Conservation (phyloP, 2,113 vertebrate species). For the Amblyornis subalaris region DNA sequence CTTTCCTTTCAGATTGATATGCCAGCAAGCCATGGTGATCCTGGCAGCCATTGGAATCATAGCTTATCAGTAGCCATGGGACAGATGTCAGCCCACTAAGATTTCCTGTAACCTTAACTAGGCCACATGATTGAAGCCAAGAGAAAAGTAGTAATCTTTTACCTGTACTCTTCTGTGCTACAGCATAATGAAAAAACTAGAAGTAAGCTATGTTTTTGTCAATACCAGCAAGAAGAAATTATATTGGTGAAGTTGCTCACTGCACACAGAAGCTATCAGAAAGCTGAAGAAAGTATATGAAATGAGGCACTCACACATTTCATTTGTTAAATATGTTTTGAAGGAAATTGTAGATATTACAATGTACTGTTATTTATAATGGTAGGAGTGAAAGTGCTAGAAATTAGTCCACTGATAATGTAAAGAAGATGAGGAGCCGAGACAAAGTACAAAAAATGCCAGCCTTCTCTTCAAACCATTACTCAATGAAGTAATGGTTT, state of each 20-base stretch:
- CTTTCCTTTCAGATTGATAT: not conserved
- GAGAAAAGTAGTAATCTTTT: not conserved
- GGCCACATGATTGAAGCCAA: not conserved
- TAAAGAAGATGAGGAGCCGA: not conserved
- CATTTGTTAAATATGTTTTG: not conserved
- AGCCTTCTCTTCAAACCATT: not conserved
- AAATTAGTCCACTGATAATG: not conserved
- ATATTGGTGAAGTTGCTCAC: not conserved
- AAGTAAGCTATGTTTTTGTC: not conserved
- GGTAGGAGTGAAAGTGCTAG: not conserved
- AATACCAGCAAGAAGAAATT: not conserved
- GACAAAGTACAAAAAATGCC: not conserved
- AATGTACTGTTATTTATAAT: not conserved
- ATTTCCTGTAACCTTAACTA: not conserved
- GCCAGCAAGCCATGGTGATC: not conserved
- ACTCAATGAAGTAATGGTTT: not conserved
- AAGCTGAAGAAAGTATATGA: rapidly evolving
- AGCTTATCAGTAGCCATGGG: not conserved
- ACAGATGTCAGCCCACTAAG: not conserved
- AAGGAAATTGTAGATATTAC: not conserved
- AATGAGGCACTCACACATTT: not conserved
- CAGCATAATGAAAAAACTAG: not conserved
- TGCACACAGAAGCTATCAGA: not conserved
- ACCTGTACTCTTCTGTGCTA: not conserved
- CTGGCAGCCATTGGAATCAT: not conserved